Evolutionary conservation across 2,888 invertebrate species (phyloP), one percentile per base, ranked within the genome.

Genomic region (Epinotia ramella): DNA sequence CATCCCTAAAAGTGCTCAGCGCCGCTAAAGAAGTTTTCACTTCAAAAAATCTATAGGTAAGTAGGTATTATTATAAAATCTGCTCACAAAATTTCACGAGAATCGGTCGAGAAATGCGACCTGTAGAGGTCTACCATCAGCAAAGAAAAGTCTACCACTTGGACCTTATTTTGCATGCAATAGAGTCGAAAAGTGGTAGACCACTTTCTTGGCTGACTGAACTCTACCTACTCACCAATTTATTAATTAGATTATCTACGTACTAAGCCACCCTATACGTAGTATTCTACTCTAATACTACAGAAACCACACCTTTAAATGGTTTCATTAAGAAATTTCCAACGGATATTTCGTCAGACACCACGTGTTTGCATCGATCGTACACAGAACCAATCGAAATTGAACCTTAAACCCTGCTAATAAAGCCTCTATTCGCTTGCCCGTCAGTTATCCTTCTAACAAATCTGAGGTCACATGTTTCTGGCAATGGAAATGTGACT

Each of bases 351-450:
- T 72, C 75, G 71, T 71, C 67, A 76, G 70, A 20, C 46, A 28
- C 75, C 81, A 81, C 82, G 81, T 82, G 83, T 80, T 68, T 62
- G 63, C 73, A 84, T 84, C 82, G 84, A 84, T 84, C 81, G 79
- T 7, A 46, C 33, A 59, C 73, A 78, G 66, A 4, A 13, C n/a
- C 33, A 18, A 18, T 18, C 18, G 12, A 63, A 63, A 63, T 6
- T 12, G 18, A n/a, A 63, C 18, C 40, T 40, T 40, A 44, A 1
- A 16, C 0, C 65, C 24, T 24, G 9, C 7, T 9, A 16, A 24
- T 65, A n/a, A 49, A 49, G 49, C 7, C 9, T 11, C 24, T n/a
- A 24, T 65, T 24, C 7, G 16, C 28, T 49, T 49, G 49, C 24
- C 16, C 9, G 28, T 1, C 0, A 28, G 1, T 57, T 46, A 28